Evolutionary conservation across 2,888 invertebrate species (phyloP).

Genomic region (Erpobdella octoculata): DNA sequence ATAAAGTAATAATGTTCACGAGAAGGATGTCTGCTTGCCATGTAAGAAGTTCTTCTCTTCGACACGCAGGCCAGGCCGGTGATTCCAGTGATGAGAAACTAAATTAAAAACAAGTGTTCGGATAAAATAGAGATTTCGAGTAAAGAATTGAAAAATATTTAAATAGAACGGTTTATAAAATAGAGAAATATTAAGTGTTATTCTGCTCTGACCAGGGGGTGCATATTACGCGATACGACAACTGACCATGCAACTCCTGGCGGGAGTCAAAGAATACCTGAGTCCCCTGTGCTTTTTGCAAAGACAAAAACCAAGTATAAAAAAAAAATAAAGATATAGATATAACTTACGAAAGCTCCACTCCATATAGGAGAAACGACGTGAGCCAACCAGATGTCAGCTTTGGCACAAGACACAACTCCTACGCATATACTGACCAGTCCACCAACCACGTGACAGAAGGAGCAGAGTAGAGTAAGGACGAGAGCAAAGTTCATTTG

Average conservation of each 20-base stretch:
- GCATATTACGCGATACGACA: too few relatives aligned
- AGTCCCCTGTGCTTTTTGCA: background rate
- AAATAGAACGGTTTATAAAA: too few relatives aligned
- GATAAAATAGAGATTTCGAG: too few relatives aligned
- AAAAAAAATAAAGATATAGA: background rate
- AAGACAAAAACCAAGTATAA: background rate
- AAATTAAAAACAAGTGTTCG: too few relatives aligned
- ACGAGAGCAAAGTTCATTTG: constrained; percentile 43
- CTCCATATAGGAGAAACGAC: constrained; percentile 53
- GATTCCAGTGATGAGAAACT: constrained; percentile 50
- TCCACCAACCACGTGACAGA: constrained; percentile 47
- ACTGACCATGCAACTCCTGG: too few relatives aligned
- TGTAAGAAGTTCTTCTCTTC: constrained; percentile 49
- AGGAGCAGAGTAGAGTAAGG: constrained; percentile 46
- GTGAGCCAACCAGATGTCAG: constrained; percentile 52
- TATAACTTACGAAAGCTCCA: constrained; percentile 50
- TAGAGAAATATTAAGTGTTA: too few relatives aligned
- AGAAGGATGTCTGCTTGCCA: constrained; percentile 43
- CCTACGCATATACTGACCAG: constrained; percentile 48
- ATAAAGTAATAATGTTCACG: background rate
- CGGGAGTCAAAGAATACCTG: too few relatives aligned
- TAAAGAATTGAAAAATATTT: too few relatives aligned
- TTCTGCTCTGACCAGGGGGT: too few relatives aligned
- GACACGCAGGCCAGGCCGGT: constrained; percentile 47
- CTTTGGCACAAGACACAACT: constrained; percentile 47